A percentile compares a stretch with the other conserved stretches of the same genome.
Evolutionary conservation across 2,113 vertebrate species (phyloP).

Genomic region (Ptilonorhynchus violaceus): DNA sequence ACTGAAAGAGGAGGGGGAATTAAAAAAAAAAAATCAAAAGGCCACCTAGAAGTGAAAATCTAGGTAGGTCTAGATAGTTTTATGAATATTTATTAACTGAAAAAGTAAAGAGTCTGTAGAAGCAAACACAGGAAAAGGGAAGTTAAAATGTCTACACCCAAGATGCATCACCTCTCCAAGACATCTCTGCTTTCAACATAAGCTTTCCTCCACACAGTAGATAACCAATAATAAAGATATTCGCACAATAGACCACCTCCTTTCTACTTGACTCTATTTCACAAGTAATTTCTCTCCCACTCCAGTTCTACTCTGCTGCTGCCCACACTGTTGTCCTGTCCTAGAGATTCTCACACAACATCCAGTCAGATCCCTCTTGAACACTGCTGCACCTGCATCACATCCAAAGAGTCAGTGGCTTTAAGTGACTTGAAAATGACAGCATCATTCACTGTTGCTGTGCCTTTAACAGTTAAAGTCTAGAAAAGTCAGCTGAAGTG

Average conservation of each 20-base stretch:
- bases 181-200: not conserved
- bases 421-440: not conserved
- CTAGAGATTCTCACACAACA: not conserved
- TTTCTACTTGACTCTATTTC: not conserved
- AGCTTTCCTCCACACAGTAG: not conserved
- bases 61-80: not conserved
- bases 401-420: not conserved
- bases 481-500: not conserved
- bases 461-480: not conserved
- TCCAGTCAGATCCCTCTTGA: not conserved
- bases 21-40: not conserved
- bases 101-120: not conserved
- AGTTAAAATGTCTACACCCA: not conserved
- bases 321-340: not conserved
- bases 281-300: not conserved
- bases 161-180: not conserved
- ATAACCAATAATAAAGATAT: not conserved
- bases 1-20: slow-evolving; percentile 61
- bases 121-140: not conserved
- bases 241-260: not conserved
- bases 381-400: not conserved
- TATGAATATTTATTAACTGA: not conserved
- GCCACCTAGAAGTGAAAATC: not conserved
- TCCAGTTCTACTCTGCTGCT: not conserved
- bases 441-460: not conserved